A percentile compares a stretch with the other conserved stretches of the same genome.
These are phyloP conservation scores for Scaptomyza polygonia DNA, from an alignment of 2,888 invertebrate species.

Conservation along the genomic window DNA sequence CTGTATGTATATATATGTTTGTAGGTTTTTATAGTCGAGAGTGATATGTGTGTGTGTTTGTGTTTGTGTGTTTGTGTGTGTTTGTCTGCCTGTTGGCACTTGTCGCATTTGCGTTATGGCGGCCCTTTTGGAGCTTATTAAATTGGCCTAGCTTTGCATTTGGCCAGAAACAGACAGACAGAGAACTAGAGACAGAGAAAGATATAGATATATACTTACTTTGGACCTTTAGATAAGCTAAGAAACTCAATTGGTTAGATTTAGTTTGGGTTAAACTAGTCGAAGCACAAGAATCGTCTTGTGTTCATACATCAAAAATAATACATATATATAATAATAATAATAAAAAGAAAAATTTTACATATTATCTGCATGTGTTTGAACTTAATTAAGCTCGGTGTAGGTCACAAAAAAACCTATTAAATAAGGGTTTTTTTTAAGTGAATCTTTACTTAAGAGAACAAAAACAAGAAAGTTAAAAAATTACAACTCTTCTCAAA, in stretches of 20 bases:
- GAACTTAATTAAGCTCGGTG: slow-evolving; percentile 23
- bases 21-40: slow-evolving; percentile 2
- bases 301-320: too few species aligned
- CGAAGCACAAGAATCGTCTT: slow-evolving; percentile 8
- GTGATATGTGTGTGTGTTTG: slow-evolving; percentile 5
- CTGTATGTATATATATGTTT: neutral
- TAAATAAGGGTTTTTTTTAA: neutral
- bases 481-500: too few species aligned
- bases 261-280: slow-evolving; percentile 54
- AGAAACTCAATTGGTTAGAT: slow-evolving; percentile 45
- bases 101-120: slow-evolving; percentile 72
- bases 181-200: neutral
- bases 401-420: neutral
- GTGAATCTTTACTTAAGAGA: neutral
- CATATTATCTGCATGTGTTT: slow-evolving; percentile 1
- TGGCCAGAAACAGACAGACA: slow-evolving; percentile 21
- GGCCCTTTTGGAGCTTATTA: slow-evolving; percentile 66
- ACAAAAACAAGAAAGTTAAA: too few species aligned
- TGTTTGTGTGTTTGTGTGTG: too few species aligned
- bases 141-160: slow-evolving; percentile 58
- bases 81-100: slow-evolving; percentile 62
- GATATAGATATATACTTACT: neutral
- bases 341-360: too few species aligned
- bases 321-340: too few species aligned
- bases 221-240: neutral